phyloP scores from a whole-genome alignment of 2,888 invertebrate genomes.

The Diarsia dahlii region DNA sequence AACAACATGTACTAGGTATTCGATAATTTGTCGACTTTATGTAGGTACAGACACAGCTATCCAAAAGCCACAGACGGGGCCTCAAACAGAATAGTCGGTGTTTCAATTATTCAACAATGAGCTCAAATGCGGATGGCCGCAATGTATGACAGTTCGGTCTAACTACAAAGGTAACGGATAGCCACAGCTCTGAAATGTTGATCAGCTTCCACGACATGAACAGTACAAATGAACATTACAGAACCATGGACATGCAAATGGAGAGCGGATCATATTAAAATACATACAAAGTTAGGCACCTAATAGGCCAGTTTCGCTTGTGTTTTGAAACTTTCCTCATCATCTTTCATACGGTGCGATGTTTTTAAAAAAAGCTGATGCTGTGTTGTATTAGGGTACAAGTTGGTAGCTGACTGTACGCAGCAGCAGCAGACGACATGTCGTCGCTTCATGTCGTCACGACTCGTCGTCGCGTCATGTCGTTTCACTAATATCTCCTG shows the following conservation, averaged over 20 bases:
- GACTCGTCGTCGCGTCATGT: too few species aligned
- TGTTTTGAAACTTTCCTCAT: background rate
- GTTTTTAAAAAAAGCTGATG: background rate
- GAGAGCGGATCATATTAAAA: background rate
- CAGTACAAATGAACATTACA: constrained; percentile 11
- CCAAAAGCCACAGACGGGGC: constrained; percentile 16
- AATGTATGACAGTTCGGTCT: constrained; percentile 36
- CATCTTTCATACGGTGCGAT: background rate
- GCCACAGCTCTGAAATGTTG: constrained; percentile 35
- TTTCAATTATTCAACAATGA: constrained; percentile 64
- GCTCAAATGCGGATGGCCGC: constrained; percentile 48
- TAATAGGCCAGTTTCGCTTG: background rate
- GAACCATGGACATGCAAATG: background rate
- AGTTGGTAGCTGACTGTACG: too few species aligned
- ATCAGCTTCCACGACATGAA: constrained; percentile 21
- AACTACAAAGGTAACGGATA: constrained; percentile 39
- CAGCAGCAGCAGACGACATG: too few species aligned
- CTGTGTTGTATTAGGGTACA: too few species aligned
- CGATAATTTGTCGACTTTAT: background rate
- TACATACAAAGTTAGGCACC: background rate
- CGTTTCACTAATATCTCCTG: too few species aligned
- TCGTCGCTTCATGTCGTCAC: too few species aligned
- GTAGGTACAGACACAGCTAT: constrained; percentile 12
- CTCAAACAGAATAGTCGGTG: constrained; percentile 33
- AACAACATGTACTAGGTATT: background rate